Evolutionary conservation across 2,113 vertebrate species (phyloP).

Genomic region (Poecile atricapillus): DNA sequence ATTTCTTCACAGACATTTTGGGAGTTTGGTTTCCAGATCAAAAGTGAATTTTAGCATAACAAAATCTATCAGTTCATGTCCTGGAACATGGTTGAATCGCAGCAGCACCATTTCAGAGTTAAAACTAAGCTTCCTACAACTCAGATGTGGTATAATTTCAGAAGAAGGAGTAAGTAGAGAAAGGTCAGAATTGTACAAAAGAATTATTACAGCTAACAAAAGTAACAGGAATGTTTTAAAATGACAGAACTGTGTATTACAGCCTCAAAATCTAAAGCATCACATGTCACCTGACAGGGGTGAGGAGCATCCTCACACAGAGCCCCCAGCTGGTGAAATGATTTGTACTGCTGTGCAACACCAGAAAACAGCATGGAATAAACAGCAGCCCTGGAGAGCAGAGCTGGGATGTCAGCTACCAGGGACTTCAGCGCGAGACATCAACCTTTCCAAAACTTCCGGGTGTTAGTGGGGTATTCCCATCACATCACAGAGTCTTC

Average conservation of each 20-base stretch:
- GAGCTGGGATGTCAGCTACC: background rate
- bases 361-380: fast-evolving
- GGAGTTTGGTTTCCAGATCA: background rate
- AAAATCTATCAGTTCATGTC: background rate
- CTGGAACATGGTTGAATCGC: background rate
- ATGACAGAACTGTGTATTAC: background rate
- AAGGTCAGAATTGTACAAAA: background rate
- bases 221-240: background rate
- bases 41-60: background rate
- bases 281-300: background rate
- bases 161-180: background rate
- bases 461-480: background rate
- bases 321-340: fast-evolving
- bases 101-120: background rate
- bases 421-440: fast-evolving
- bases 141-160: background rate
- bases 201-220: fast-evolving
- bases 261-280: background rate
- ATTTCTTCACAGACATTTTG: background rate
- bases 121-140: background rate
- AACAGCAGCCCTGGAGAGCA: background rate
- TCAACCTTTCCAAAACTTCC: background rate
- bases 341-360: fast-evolving
- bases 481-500: background rate
- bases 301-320: background rate